Evolutionary conservation across 2,888 invertebrate species (phyloP), one percentile per base, ranked within the genome.

Genomic region (Drosophila austrosaltans): DNA sequence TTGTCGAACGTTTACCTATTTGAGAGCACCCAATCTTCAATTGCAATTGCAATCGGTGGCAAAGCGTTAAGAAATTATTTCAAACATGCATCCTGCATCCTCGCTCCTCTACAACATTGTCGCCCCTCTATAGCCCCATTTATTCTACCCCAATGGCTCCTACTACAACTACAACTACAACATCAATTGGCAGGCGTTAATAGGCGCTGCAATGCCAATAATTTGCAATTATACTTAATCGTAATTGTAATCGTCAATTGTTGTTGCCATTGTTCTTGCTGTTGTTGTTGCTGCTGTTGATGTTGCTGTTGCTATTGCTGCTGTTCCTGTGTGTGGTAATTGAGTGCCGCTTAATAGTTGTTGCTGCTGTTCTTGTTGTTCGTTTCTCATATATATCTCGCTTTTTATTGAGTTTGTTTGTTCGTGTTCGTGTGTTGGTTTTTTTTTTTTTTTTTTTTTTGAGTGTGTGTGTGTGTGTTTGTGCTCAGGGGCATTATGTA

Each of bases 171-270:
- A 42, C 70, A 16, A 44, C 36, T 32, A 20, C 30, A 39, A 12
- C 53, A 30, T 53, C 61, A 40, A 10, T 72, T 71, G 73, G 48
- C 81, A 83, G 83, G 83, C 87, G 83, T 88, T 86, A 83, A 83
- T 83, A 88, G 87, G 84, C 84, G 88, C 68, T 76, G 87, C 81
- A 76, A 83, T 83, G 79, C 79, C 87, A 88, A 83, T 88, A 83
- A 83, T 88, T 86, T 81, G 83, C 83, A 88, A 83, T 83, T 88
- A 83, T 77, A 86, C 67, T 86, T 88, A 88, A 82, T 82, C 81
- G 79, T 81, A 80, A 79, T 76, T 81, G 86, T 77, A 76, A 76
- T 84, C 67, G 72, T 60, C 56, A 75, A 75, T 69, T 65, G 75
- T 75, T 59, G 78, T 70, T 69, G 66, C 57, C 65, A 69, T 63